Evolutionary conservation across 1,140 invertebrate genomes (phyloP).

Genomic region (Adelges cooleyi): DNA sequence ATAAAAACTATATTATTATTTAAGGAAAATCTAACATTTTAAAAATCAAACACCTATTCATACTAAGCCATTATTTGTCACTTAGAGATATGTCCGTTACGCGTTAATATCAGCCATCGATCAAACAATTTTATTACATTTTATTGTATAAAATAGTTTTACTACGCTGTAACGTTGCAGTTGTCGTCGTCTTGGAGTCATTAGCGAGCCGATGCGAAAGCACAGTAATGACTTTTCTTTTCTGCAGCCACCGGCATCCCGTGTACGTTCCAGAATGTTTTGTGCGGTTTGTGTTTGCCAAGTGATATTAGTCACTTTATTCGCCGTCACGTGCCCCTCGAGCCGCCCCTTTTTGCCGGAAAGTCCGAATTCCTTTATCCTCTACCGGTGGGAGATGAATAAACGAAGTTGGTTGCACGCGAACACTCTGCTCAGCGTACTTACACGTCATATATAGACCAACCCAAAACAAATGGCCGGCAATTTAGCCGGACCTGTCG

Average conservation of each 20-base stretch:
- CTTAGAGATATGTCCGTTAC: no score
- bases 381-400: not conserved
- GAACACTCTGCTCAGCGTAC: not conserved
- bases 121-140: no score
- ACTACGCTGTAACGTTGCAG: no score
- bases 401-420: not conserved
- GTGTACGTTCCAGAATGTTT: not conserved
- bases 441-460: no score
- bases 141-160: no score
- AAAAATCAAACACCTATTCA: no score
- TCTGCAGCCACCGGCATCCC: not conserved
- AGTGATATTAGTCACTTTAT: conserved; percentile 20
- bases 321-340: not conserved
- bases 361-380: conserved; percentile 3
- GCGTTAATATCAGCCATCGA: no score
- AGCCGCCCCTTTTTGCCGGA: not conserved
- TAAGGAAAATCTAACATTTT: no score
- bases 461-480: no score
- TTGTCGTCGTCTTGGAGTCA: not conserved
- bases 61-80: no score
- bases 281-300: not conserved
- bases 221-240: conserved; percentile 13
- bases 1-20: no score
- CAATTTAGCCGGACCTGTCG: no score
- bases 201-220: not conserved